Base-by-base conservation (phyloP, 2,888 invertebrate species). In the Gymnocheta viridis region DNA sequence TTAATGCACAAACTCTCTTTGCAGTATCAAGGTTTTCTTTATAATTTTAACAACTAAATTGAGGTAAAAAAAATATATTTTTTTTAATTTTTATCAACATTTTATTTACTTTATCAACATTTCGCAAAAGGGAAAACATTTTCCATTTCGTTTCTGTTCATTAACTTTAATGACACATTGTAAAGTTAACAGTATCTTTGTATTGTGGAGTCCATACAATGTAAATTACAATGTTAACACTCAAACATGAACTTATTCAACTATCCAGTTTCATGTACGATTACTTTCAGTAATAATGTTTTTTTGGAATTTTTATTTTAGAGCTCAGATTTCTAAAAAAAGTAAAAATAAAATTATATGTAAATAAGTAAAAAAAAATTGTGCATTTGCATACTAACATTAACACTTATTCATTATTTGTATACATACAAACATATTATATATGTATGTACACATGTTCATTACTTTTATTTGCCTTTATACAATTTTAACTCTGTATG, bases 181-280 rank as follows among this genome's bases (percentile, higher is more conserved):
- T 77, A 51, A 41, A 44, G n/a, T 14, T 62, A 70, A 69, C 60
- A 41, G 14, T 38, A 47, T 7, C 60, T 74, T 76, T 64, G 70
- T 27, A 64, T 56, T 56, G n/a, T n/a, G 27, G 19, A 82, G 54
- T 82, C 54, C 35, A 51, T 44, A 60, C 44, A 38, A 60, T 80
- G 64, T 80, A 44, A 76, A 69, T 72, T 84, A 74, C 76, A 80
- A 47, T 72, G 72, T 80, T 80, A 72, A 83, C 80, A 83, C 19
- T 70, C 19, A 80, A 81, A 67, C 38, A 73, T 77, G 47, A 73
- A 77, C 72, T 84, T 47, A 81, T 73, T 79, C 49, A 73, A 69
- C 22, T 80, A 80, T 76, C 62, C 51, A 78, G 69, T 82, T 82
- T 54, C 83, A 54, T 69, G 1, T 35, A 49, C 56, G 6, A 47